A percentile compares a stretch with the other conserved stretches of the same genome.
Conservation (phyloP, 2,888 invertebrate genomes). For the Caenorhabditis angaria region DNA sequence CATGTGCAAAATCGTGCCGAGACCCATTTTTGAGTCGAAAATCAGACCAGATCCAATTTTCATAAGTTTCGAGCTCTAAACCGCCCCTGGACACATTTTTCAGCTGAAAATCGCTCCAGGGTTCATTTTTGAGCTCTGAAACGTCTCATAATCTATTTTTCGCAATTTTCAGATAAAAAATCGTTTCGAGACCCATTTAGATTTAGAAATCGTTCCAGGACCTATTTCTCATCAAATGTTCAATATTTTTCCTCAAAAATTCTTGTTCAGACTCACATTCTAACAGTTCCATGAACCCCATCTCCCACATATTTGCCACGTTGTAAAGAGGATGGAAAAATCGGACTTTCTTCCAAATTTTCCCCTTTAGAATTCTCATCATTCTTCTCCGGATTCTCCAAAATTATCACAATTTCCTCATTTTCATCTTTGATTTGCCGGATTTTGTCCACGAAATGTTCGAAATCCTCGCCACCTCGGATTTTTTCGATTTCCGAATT, state of each 20-base stretch:
- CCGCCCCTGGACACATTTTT: no score
- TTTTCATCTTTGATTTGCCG: constrained; percentile 18
- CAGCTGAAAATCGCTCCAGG: no score
- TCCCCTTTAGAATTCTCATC: not conserved
- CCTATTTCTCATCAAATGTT: no score
- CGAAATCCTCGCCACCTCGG: constrained; percentile 29
- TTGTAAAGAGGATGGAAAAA: constrained; percentile 32
- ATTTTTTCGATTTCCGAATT: constrained; percentile 23
- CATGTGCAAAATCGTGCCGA: no score
- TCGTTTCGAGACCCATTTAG: not conserved
- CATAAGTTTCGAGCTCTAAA: no score
- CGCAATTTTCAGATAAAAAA: not conserved
- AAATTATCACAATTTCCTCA: constrained; percentile 27
- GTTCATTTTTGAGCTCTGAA: no score
- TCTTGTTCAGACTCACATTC: constrained; percentile 10
- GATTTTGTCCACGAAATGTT: constrained; percentile 15
- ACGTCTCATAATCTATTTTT: no score
- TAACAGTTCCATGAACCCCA: constrained; percentile 29
- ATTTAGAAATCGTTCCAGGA: not conserved
- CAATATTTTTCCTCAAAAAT: no score
- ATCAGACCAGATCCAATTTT: no score
- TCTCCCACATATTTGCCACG: constrained; percentile 26
- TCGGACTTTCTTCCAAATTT: not conserved
- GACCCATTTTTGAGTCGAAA: no score
- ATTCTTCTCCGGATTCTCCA: constrained; percentile 11